A percentile compares a stretch with the other conserved stretches of the same genome.
These are phyloP conservation scores for Catharus minimus DNA, from an alignment of 2,113 vertebrate genomes.

Conservation along the genomic window DNA sequence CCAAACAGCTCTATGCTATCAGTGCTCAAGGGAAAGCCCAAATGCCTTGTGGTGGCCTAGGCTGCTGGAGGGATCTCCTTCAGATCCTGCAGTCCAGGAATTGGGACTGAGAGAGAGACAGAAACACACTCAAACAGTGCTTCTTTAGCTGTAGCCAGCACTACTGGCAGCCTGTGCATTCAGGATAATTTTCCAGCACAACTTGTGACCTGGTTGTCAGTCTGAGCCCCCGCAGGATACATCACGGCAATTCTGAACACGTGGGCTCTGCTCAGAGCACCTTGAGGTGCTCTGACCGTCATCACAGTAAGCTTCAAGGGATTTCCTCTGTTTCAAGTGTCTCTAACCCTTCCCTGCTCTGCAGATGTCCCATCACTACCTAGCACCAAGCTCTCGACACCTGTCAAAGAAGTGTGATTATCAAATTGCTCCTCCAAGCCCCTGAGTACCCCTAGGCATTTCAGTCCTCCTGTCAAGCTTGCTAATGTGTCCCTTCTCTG, in stretches of 20 bases:
- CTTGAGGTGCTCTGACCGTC: neutral
- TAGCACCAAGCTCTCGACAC: neutral
- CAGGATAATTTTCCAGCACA: neutral
- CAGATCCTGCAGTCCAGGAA: neutral
- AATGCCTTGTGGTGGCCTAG: neutral
- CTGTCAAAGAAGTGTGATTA: neutral
- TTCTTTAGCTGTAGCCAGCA: neutral
- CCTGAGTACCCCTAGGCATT: neutral
- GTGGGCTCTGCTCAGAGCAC: neutral
- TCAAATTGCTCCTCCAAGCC: neutral
- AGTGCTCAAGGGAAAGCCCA: neutral
- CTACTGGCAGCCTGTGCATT: neutral
- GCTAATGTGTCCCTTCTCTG: constrained; percentile 3
- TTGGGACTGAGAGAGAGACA: neutral
- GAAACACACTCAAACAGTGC: neutral
- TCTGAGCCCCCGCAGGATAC: neutral
- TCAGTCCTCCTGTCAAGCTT: neutral
- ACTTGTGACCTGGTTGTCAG: neutral
- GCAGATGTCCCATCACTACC: neutral
- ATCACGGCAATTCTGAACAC: fast-evolving
- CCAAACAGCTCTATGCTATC: neutral
- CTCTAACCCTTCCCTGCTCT: neutral
- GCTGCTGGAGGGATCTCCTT: neutral
- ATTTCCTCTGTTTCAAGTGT: neutral
- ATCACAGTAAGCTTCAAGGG: neutral